These are phyloP conservation scores for Melinaea menophilus DNA, from an alignment of 2,888 invertebrate genomes.

Conservation along the genomic window DNA sequence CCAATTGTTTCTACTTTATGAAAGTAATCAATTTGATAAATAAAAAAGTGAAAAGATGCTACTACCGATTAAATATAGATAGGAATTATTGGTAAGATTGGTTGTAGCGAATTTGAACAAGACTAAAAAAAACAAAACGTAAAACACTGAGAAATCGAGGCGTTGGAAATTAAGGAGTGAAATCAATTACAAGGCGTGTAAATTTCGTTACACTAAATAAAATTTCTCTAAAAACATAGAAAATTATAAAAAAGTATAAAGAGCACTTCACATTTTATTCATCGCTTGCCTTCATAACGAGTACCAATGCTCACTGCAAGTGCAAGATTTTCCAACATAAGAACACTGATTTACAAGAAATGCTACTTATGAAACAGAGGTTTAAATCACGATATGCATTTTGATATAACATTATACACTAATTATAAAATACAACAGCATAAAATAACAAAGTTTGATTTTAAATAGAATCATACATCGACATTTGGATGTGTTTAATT, in stretches of 20 bases:
- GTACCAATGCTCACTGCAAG: slow-evolving; percentile 70
- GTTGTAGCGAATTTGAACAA: slow-evolving; percentile 6
- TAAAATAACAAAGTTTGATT: too few relatives aligned
- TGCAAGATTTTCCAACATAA: slow-evolving; percentile 51
- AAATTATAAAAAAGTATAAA: slow-evolving; percentile 47
- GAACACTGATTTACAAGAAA: slow-evolving; percentile 34
- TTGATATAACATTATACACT: too few relatives aligned
- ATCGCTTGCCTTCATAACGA: slow-evolving; percentile 56
- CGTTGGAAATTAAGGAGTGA: slow-evolving; percentile 21
- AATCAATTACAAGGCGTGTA: slow-evolving; percentile 26
- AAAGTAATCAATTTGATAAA: too few relatives aligned
- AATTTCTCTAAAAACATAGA: slow-evolving; percentile 28
- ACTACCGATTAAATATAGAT: too few relatives aligned
- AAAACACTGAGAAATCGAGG: slow-evolving; percentile 8
- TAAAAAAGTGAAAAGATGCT: too few relatives aligned
- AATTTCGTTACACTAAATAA: slow-evolving; percentile 32
- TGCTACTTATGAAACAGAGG: slow-evolving; percentile 18
- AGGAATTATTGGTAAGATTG: too few relatives aligned
- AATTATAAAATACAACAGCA: too few relatives aligned
- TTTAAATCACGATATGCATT: too few relatives aligned
- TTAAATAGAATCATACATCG: too few relatives aligned
- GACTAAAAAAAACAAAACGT: slow-evolving; percentile 7
- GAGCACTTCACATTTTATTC: slow-evolving; percentile 57
- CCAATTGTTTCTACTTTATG: too few relatives aligned
- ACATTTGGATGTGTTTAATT: too few relatives aligned